phyloP scores from a whole-genome alignment of 2,888 invertebrate genomes.

The Drosophila mercatorum region DNA sequence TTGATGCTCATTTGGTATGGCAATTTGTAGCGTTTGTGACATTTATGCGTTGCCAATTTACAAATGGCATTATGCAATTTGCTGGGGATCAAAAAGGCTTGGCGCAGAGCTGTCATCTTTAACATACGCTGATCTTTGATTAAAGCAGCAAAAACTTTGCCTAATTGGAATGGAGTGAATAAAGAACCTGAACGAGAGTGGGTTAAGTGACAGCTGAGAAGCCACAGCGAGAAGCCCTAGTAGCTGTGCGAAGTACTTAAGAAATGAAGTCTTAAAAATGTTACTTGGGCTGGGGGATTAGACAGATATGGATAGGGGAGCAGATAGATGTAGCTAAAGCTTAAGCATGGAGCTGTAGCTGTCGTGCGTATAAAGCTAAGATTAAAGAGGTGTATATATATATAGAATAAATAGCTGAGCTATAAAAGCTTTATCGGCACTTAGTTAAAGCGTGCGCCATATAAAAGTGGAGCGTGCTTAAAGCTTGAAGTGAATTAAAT shows the following conservation, averaged over 20 bases:
- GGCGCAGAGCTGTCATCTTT: constrained; percentile 17
- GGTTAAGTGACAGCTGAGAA: background rate
- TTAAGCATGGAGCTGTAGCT: constrained; percentile 21
- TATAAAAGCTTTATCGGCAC: constrained; percentile 3
- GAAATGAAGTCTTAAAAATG: constrained; percentile 52
- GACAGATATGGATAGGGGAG: background rate
- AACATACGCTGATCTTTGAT: constrained; percentile 24
- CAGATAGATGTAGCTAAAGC: background rate
- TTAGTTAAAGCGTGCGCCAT: background rate
- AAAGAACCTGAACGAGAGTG: background rate
- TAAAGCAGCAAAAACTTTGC: constrained; percentile 14
- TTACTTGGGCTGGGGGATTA: constrained; percentile 19
- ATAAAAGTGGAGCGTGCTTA: background rate
- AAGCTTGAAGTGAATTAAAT: background rate
- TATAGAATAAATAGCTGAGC: background rate
- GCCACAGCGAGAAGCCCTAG: constrained; percentile 48
- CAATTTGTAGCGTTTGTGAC: constrained; percentile 81
- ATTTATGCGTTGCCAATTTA: constrained; percentile 75
- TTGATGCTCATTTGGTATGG: constrained; percentile 78
- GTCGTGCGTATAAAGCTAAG: background rate
- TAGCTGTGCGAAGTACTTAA: background rate
- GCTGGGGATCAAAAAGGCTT: constrained; percentile 18
- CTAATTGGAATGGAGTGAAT: constrained; percentile 32
- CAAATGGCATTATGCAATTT: constrained; percentile 73
- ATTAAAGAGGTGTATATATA: background rate